Percentiles rank a stretch among this genome's conserved stretches.
Conservation (phyloP, 2,797 vertebrate species). For the Danio jaintianensis region DNA sequence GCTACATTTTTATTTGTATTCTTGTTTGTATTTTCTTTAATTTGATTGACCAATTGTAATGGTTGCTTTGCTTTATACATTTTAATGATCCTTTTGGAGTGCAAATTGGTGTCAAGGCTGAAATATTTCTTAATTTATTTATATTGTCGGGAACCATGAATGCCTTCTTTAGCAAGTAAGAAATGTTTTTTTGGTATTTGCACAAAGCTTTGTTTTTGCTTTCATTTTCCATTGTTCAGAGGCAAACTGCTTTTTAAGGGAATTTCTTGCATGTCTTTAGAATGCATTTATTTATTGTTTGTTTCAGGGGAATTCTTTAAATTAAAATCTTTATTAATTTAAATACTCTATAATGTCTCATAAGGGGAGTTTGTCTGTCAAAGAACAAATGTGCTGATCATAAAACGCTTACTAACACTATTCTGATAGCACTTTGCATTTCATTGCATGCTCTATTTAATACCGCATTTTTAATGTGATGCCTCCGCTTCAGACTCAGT, state of each 20-base stretch:
- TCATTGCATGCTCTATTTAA: background rate
- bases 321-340: too few relatives aligned
- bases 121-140: background rate
- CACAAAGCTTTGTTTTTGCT: background rate
- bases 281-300: too few relatives aligned
- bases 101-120: background rate
- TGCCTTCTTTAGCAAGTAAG: constrained; percentile 33
- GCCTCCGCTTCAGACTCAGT: background rate
- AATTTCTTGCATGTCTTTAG: background rate
- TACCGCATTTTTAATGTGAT: background rate
- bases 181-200: background rate
- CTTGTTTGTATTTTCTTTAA: too few relatives aligned
- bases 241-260: background rate
- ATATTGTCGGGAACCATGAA: constrained; percentile 3
- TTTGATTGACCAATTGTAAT: too few relatives aligned
- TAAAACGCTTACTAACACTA: background rate
- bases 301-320: too few relatives aligned
- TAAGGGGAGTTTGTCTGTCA: background rate
- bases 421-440: background rate
- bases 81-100: too few relatives aligned
- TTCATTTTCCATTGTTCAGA: background rate
- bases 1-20: too few relatives aligned
- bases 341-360: background rate
- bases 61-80: too few relatives aligned
- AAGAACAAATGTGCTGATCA: too few relatives aligned